Evolutionary conservation across 2,113 vertebrate genomes (phyloP), one percentile per base, ranked within the genome.

Genomic region (Azemiops feae): DNA sequence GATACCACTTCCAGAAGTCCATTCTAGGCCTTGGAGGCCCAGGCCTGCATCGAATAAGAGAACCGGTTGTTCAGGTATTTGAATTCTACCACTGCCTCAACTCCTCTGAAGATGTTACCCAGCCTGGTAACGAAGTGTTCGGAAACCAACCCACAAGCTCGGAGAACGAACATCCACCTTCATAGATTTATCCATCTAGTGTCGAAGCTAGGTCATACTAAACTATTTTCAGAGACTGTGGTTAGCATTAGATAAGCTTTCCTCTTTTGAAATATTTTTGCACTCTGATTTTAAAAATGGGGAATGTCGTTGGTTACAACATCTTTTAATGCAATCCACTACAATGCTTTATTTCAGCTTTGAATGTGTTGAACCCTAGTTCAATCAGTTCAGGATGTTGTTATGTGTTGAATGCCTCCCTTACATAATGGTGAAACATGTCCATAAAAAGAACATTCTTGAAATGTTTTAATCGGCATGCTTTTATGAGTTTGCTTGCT

Each of bases 351-450:
- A 64, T 27, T 0, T 18, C 9, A 23, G 11, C 25, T 74, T 92
- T 69, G 47, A 45, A 85, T 88, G 50, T 18, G 27, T 54, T 45
- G 11, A 89, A 58, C 34, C 8, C 25, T 52, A 34, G 53, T 22
- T 60, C 43, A 85, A 39, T 54, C 39, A 86, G 22, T 25, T 45
- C 14, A 69, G 30, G 10, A 18, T 16, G 58, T 39, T 81, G 69
- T 8, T 20, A 60, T 4, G 1, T 12, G 1, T 0, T 3, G 23
- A 87, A 30, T 92, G 0, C 1, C 0, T 91, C n/a, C 0, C 74
- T 87, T 5, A 93, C 85, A 10, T 30, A 22, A 10, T 30, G 43
- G 12, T 27, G 0, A 9, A 0, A 43, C 11, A 8, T 1, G 20
- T 22, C 43, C 74, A 27, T 10, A 90, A 50, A 89, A 27, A 27